phyloP scores from a whole-genome alignment of 2,888 invertebrate genomes.

The Tachina grossa region DNA sequence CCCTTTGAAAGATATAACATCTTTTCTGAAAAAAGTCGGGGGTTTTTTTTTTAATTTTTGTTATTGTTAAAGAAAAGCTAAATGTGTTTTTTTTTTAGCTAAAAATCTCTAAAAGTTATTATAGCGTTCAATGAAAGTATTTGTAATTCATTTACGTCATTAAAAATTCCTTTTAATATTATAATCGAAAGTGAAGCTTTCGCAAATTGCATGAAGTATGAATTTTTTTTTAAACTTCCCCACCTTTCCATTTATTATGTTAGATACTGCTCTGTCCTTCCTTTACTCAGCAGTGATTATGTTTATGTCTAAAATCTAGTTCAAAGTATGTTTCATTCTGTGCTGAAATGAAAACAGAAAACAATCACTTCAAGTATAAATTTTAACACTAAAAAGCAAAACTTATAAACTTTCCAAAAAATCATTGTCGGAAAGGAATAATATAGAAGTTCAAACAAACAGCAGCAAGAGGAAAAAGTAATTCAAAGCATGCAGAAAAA shows the following conservation, averaged over 20 bases:
- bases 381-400: constrained; percentile 59
- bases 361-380: constrained; percentile 68
- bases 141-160: constrained; percentile 67
- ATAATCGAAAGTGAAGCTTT: constrained; percentile 79
- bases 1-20: too few relatives aligned
- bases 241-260: constrained; percentile 58
- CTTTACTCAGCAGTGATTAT: constrained; percentile 61
- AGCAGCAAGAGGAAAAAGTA: too few relatives aligned
- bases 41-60: too few relatives aligned
- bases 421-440: neutral
- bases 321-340: neutral
- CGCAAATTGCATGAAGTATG: constrained; percentile 74
- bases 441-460: neutral
- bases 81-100: too few relatives aligned
- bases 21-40: too few relatives aligned
- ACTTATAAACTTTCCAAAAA: too few relatives aligned
- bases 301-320: constrained; percentile 57
- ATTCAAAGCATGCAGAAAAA: too few relatives aligned
- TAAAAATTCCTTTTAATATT: constrained; percentile 81
- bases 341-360: constrained; percentile 62
- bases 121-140: constrained; percentile 11
- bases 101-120: constrained; percentile 27
- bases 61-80: too few relatives aligned
- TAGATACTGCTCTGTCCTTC: neutral
- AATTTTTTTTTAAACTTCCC: neutral